Base-by-base conservation (phyloP, 2,888 invertebrate species). In the Drosophila macrospina region DNA sequence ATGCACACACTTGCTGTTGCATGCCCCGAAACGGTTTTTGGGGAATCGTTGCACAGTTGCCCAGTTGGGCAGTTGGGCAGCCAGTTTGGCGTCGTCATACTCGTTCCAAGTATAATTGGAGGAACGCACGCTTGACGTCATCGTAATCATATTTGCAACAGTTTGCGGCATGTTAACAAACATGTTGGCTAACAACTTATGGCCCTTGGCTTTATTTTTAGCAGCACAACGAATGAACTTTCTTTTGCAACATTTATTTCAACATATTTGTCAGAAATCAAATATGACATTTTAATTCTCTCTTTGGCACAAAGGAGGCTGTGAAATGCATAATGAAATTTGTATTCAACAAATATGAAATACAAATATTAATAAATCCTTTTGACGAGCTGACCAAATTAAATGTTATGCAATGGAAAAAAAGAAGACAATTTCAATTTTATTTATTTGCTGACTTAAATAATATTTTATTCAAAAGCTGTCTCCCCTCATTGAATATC, bases 31-130 rank as follows among this genome's bases (percentile, higher is more conserved):
- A 15, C 28, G 7, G 13, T 44, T 60, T 56, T 36, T 16, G 8
- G n/a, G n/a, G n/a, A n/a, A n/a, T n/a, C n/a, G n/a, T n/a, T n/a
- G n/a, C n/a, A n/a, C n/a, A n/a, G n/a, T n/a, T n/a, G n/a, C n/a
- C n/a, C n/a, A n/a, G 7, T 34, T 44, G 52, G 36, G 16, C 26
- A 41, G 34, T 39, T 59, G 24, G 39, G 30, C 6, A 4, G 8
- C 28, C 24, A 34, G 13, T 16, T 42, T 51, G 42, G 11, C 16
- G 13, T 6, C 16, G 13, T 6, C n/a, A 30, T 16, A 15, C 34
- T 32, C 32, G 45, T 20, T 30, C 13, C n/a, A 6, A 26, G n/a
- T 44, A 13, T 84, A 79, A 80, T 78, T 79, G 75, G 50, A 10
- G 39, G 24, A 56, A 52, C n/a, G 13, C n/a, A 61, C 48, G 70